Base-by-base conservation (phyloP, 2,888 invertebrate genomes). In the Lagria hirta region DNA sequence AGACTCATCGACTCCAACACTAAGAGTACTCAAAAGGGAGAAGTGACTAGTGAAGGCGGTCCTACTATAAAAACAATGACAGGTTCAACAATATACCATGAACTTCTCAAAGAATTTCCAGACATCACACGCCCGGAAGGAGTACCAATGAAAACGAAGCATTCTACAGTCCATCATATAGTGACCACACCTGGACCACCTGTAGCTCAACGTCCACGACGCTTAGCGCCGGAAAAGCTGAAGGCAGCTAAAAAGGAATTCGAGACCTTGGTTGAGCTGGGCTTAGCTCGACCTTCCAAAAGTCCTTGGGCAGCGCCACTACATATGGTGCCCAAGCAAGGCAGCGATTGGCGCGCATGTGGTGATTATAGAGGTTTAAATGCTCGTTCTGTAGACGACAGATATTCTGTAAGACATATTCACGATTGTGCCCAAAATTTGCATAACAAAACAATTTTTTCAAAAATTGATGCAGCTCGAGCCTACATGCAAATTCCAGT, bases 311-410 rank as follows among this genome's bases (percentile, higher is more conserved):
- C 68, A 4, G 46, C 51, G 4, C 48, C 58, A 6, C 44, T 60
- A 0, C 65, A 65, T 32, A 40, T 66, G 47, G 43, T 58, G 38
- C 53, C 50, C 8, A 64, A 67, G 29, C 36, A 50, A 27, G 28
- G 43, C 6, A 54, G 51, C 7, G 33, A 29, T 8, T 65, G 62
- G 64, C 29, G 66, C 48, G 62, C 57, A 55, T 70, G 70, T 37
- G 71, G 70, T 3, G 68, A 59, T 49, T 73, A 70, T 42, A 44
- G 71, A 0, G 10, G 14, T 0, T 48, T 70, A 0, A 73, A 71
- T 43, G 43, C 59, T 1, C 4, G 5, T 1, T 49, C 43, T 3
- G 21, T 27, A 3, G 48, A 45, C 6, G 48, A 51, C 15, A 2
- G 43, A 49, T 8, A 67, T 36, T 65, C 68, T 0, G 44, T 66